Evolutionary conservation across 2,888 invertebrate genomes (phyloP).

Genomic region (Microctonus hyperodae): DNA sequence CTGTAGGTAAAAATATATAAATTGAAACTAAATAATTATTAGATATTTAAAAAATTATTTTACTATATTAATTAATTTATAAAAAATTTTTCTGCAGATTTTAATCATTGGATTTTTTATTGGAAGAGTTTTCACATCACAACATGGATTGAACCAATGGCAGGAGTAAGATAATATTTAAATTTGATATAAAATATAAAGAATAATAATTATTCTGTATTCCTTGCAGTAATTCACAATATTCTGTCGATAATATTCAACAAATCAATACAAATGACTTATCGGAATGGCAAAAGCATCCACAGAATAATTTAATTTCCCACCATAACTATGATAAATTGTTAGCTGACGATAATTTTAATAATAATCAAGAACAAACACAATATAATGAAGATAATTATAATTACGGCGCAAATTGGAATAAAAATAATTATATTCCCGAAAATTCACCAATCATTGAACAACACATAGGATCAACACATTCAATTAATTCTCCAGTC

Average conservation of each 20-base stretch:
- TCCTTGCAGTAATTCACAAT: neutral
- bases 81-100: slow-evolving; percentile 39
- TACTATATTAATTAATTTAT: neutral
- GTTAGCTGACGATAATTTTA: neutral
- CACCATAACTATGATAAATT: slow-evolving; percentile 18
- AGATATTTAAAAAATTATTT: slow-evolving; percentile 24
- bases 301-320: neutral
- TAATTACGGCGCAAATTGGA: slow-evolving; percentile 42
- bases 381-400: slow-evolving; percentile 7
- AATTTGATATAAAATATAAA: neutral
- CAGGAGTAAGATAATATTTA: slow-evolving; percentile 46
- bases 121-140: slow-evolving; percentile 31
- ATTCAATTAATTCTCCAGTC: slow-evolving; percentile 72
- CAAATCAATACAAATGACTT: neutral
- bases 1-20: slow-evolving; percentile 46
- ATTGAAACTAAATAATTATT: neutral
- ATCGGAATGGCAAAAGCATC: neutral
- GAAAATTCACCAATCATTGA: slow-evolving; percentile 69
- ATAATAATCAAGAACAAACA: neutral
- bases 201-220: neutral
- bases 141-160: slow-evolving; percentile 43
- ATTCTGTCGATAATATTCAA: neutral
- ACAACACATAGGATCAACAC: slow-evolving; percentile 75
- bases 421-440: slow-evolving; percentile 57
- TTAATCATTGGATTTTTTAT: slow-evolving; percentile 41